Percentiles rank a stretch among this genome's conserved stretches.
phyloP scores from a whole-genome alignment of 2,888 invertebrate genomes.

The Hydraecia micacea region DNA sequence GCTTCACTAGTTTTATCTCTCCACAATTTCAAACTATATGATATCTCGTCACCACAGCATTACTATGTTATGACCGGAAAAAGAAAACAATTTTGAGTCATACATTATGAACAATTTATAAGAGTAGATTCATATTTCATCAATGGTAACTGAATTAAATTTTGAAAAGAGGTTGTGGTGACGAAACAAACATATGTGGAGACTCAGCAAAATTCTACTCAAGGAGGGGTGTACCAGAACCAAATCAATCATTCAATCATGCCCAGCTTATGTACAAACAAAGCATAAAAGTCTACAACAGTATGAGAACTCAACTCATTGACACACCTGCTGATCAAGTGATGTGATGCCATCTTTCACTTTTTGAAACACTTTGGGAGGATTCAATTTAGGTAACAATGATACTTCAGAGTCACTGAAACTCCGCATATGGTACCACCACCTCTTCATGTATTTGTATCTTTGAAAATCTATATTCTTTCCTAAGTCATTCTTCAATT shows the following conservation, averaged over 20 bases:
- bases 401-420: slow-evolving; percentile 88
- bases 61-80: slow-evolving; percentile 81
- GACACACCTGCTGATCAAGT: slow-evolving; percentile 82
- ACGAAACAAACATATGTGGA: slow-evolving; percentile 84
- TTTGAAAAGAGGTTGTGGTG: slow-evolving; percentile 71
- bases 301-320: slow-evolving; percentile 29
- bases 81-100: slow-evolving; percentile 69
- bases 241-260: slow-evolving; percentile 18
- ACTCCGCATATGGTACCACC: slow-evolving; percentile 91
- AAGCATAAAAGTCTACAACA: slow-evolving; percentile 45
- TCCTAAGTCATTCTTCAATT: slow-evolving; percentile 79
- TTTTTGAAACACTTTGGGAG: slow-evolving; percentile 72
- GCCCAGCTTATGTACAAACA: slow-evolving; percentile 33
- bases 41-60: slow-evolving; percentile 85
- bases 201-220: slow-evolving; percentile 67
- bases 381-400: slow-evolving; percentile 79
- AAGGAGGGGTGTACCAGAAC: slow-evolving; percentile 52
- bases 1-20: slow-evolving; percentile 75
- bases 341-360: slow-evolving; percentile 72
- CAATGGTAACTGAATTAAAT: background rate
- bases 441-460: slow-evolving; percentile 89
- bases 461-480: slow-evolving; percentile 78
- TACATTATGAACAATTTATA: slow-evolving; percentile 17
- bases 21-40: slow-evolving; percentile 73
- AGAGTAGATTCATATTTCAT: background rate